Base-by-base conservation (phyloP, 2,888 invertebrate species). In the Drosophila meridionalis region DNA sequence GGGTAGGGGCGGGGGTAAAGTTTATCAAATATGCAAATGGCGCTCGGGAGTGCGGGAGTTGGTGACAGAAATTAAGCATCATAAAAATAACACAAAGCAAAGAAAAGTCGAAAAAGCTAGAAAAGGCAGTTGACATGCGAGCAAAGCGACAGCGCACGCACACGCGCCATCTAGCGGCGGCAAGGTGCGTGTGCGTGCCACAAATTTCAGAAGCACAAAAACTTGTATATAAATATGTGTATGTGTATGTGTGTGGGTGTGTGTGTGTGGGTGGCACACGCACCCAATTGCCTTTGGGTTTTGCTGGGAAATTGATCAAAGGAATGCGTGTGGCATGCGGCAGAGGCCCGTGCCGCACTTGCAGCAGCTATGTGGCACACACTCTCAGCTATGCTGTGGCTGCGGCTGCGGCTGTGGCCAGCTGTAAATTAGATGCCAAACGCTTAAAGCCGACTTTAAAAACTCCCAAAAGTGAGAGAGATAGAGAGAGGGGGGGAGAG, bases 11-110 rank as follows among this genome's bases (percentile, higher is more conserved):
- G 34, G 50, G 34, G 47, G n/a, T 36, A 59, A 67, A 77, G 47
- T 72, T 73, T 67, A 85, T 85, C 82, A 82, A 73, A 83, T 88
- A 84, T 85, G 86, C 88, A 83, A 83, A 83, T 83, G 71, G 45
- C 70, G 53, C 55, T 65, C 30, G 38, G 20, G 20, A 20, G 59
- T 26, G 43, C n/a, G 45, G 45, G 56, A 43, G 60, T 53, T 76
- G 70, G 83, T 71, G 78, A 78, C 80, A 88, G 73, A 85, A 88
- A 88, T 87, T 82, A 87, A 83, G 80, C 82, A 75, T 87, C 82
- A 78, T 81, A 73, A 83, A 83, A 78, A 75, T 68, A 70, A 76
- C 77, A 78, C 69, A 61, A 55, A 20, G 20, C 20, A 42, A 26
- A 53, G 7, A 14, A 38, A 43, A 70, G 6, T 12, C 65, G 32